Conservation (phyloP, 2,888 invertebrate species). For the Herminia tarsipennalis region DNA sequence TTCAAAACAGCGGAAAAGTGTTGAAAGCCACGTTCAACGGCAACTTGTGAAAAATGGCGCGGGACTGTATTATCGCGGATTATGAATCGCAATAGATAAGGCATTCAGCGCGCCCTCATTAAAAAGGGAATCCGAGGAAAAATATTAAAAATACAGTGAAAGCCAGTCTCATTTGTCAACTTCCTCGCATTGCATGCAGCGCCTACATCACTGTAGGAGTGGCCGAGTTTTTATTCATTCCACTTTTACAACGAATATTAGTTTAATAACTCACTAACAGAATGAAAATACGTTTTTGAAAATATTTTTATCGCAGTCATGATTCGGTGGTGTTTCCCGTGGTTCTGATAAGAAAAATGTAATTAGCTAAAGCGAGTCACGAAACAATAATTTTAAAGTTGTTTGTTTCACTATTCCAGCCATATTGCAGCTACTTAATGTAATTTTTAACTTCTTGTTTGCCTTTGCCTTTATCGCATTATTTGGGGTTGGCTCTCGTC, state of each 20-base stretch:
- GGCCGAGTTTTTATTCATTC: conserved; percentile 69
- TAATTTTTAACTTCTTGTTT: too few relatives aligned
- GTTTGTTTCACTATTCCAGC: too few relatives aligned
- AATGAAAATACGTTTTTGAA: conserved; percentile 61
- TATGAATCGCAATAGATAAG: conserved; percentile 71
- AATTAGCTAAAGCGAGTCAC: too few relatives aligned
- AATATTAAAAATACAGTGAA: conserved; percentile 57
- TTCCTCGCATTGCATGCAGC: conserved; percentile 64
- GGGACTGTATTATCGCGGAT: conserved; percentile 58
- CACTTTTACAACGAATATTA: conserved; percentile 56
- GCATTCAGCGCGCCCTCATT: conserved; percentile 70
- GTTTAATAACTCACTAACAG: conserved; percentile 61
- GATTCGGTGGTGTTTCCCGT: not conserved
- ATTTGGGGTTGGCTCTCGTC: too few relatives aligned
- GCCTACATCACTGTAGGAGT: conserved; percentile 61
- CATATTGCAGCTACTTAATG: too few relatives aligned
- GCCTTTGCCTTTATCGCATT: too few relatives aligned
- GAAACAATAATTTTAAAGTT: too few relatives aligned
- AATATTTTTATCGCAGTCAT: not conserved
- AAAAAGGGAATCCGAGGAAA: conserved; percentile 57
- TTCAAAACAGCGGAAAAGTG: conserved; percentile 43
- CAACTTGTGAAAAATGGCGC: conserved; percentile 53
- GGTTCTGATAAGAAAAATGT: not conserved
- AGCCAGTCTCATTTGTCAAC: conserved; percentile 76
- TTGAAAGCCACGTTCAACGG: conserved; percentile 41